Evolutionary conservation across 2,113 vertebrate species (phyloP).

Genomic region (Polyodon spathula): DNA sequence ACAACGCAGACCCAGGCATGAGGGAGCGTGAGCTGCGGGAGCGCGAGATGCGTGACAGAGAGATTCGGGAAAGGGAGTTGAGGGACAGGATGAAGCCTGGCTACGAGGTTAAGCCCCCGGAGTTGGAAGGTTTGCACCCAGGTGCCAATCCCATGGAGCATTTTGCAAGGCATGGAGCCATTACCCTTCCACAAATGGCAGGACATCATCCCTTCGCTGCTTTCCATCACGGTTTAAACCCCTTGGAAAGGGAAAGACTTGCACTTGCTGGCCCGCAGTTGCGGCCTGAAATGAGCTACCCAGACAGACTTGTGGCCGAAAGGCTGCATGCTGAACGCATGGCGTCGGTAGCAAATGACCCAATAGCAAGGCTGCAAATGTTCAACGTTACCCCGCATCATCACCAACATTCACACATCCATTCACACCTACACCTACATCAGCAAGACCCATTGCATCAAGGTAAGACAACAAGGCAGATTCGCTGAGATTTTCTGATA

Average conservation of each 20-base stretch:
- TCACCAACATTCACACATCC: constrained; percentile 97
- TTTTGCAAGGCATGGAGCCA: constrained; percentile 89
- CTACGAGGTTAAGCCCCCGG: constrained; percentile 94
- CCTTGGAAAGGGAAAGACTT: constrained; percentile 85
- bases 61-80: constrained; percentile 84
- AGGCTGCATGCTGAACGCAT: constrained; percentile 89
- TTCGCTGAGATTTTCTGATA: no score
- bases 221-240: constrained; percentile 90
- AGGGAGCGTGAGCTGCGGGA: constrained; percentile 87
- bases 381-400: constrained; percentile 98
- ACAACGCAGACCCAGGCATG: constrained; percentile 87
- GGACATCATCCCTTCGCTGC: constrained; percentile 88
- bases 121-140: constrained; percentile 85
- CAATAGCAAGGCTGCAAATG: constrained; percentile 93
- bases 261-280: constrained; percentile 84
- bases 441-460: constrained; percentile 96
- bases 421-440: constrained; percentile 96
- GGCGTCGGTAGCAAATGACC: constrained; percentile 89
- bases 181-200: constrained; percentile 78
- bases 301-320: constrained; percentile 87
- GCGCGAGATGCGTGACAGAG: constrained; percentile 79
- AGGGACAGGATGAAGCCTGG: constrained; percentile 95
- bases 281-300: constrained; percentile 93
- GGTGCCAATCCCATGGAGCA: constrained; percentile 97
- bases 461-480: constrained; percentile 61